Conservation (phyloP, 1,140 invertebrate species). For the Eriosoma lanigerum region DNA sequence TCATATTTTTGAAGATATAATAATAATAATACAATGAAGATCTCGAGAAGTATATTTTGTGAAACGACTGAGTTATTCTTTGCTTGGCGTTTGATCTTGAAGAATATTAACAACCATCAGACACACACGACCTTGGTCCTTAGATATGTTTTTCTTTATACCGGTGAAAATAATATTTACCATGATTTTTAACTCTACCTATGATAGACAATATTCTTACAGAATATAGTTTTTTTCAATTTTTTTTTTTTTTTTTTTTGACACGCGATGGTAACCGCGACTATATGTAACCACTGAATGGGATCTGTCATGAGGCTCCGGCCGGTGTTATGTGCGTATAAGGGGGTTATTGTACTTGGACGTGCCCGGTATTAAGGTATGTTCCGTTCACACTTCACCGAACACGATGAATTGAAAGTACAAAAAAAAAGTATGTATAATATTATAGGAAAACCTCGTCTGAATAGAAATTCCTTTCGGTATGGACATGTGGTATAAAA, state of each 20-base stretch:
- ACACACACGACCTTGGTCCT: slow-evolving; percentile 37
- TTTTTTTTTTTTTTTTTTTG: slow-evolving; percentile 40
- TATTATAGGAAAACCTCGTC: slow-evolving; percentile 41
- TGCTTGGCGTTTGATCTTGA: not conserved
- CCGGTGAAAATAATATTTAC: slow-evolving; percentile 49
- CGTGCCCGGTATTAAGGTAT: slow-evolving; percentile 49
- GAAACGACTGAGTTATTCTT: not conserved
- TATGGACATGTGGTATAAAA: slow-evolving; percentile 49
- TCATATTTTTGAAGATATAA: no score
- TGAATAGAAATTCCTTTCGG: slow-evolving; percentile 51
- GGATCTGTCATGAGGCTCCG: slow-evolving; percentile 39
- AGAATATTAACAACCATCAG: slow-evolving; percentile 28
- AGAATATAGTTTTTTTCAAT: slow-evolving; percentile 30
- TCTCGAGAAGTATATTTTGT: slow-evolving; percentile 19
- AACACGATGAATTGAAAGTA: slow-evolving; percentile 52
- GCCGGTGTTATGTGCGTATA: slow-evolving; percentile 37
- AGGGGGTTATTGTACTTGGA: slow-evolving; percentile 50
- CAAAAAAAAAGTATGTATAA: slow-evolving; percentile 48
- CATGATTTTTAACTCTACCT: slow-evolving; percentile 22
- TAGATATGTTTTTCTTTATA: slow-evolving; percentile 21
- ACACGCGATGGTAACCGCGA: slow-evolving; percentile 46
- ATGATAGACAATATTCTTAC: slow-evolving; percentile 34
- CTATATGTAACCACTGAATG: slow-evolving; percentile 50
- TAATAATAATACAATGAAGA: not conserved
- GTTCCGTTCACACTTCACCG: slow-evolving; percentile 50